A percentile compares a stretch with the other conserved stretches of the same genome.
phyloP scores from a whole-genome alignment of 92 coral and sea anemone species.

The Zoanthus gigantus region DNA sequence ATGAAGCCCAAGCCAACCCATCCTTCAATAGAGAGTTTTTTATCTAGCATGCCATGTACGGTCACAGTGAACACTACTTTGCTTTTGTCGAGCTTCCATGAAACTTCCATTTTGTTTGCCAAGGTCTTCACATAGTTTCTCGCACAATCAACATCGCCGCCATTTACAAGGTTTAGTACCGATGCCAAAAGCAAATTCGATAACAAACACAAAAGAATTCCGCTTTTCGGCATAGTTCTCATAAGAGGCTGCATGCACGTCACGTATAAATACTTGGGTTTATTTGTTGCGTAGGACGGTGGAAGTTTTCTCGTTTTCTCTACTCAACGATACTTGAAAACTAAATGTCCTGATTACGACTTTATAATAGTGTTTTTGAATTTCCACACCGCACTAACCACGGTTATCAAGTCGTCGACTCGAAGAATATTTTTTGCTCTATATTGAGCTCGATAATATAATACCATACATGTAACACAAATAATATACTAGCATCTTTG shows the following conservation, averaged over 20 bases:
- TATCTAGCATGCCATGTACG: constrained; percentile 19
- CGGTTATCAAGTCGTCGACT: too few relatives aligned
- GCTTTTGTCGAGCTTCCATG: constrained; percentile 31
- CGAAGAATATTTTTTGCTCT: neutral
- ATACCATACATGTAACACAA: neutral
- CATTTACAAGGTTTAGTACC: neutral
- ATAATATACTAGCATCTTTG: neutral
- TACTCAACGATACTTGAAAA: neutral
- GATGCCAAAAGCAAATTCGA: neutral
- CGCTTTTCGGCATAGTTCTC: constrained; percentile 26
- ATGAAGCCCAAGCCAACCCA: constrained; percentile 81
- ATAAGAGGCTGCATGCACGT: neutral
- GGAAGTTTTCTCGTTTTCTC: neutral
- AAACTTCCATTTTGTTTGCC: constrained; percentile 14
- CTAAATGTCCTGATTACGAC: neutral
- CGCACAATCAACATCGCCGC: neutral
- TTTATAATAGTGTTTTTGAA: neutral
- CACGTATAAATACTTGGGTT: neutral
- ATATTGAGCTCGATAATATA: neutral
- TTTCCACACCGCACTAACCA: neutral
- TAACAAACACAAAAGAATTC: constrained; percentile 8
- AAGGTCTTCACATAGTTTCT: constrained; percentile 2
- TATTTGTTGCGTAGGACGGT: neutral
- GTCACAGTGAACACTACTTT: constrained; percentile 22
- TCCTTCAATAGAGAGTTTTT: constrained; percentile 19